Base-by-base conservation (phyloP, 2,888 invertebrate species). In the Andrena marginata region DNA sequence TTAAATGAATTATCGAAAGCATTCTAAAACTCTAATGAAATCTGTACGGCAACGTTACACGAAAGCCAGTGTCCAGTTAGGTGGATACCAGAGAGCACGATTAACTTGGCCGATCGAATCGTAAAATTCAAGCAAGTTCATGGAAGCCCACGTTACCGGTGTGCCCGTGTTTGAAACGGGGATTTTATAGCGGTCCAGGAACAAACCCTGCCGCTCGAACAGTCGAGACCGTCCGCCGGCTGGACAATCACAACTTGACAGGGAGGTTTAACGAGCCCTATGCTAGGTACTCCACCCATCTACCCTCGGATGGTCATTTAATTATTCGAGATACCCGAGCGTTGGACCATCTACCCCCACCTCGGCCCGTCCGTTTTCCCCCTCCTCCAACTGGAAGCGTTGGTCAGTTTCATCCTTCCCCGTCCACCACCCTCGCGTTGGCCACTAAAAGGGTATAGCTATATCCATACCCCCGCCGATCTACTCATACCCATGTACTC, bases 231-330 rank as follows among this genome's bases (percentile, higher is more conserved):
- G 88, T 89, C 88, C 86, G 86, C 89, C 90, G 89, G 89, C 90
- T 89, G 92, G 91, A 93, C 93, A 93, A 93, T 93, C 93, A 92
- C 93, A 93, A 93, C 93, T 93, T 93, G 93, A 93, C 93, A 93
- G 93, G 90, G 92, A 92, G 93, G 91, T 93, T 93, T 93, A 94
- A 94, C 93, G 93, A 94, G 93, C 93, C 92, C 93, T 93, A 93
- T 92, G 93, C 92, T 89, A 87, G 85, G 80, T 85, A 83, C 84
- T 89, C 79, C 82, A 80, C 82, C 84, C 88, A 83, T 85, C 85
- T 81, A 89, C 91, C 91, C 89, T 89, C 91, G 91, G 92, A 93
- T 92, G 93, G 93, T 94, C 94, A 94, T 94, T 94, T 94, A 94
- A 94, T 94, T 94, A 94, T 94, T 94, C 94, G 90, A 92, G 92